Base-by-base conservation (phyloP, 2,888 invertebrate genomes). In the Drosophila acutilabella region DNA sequence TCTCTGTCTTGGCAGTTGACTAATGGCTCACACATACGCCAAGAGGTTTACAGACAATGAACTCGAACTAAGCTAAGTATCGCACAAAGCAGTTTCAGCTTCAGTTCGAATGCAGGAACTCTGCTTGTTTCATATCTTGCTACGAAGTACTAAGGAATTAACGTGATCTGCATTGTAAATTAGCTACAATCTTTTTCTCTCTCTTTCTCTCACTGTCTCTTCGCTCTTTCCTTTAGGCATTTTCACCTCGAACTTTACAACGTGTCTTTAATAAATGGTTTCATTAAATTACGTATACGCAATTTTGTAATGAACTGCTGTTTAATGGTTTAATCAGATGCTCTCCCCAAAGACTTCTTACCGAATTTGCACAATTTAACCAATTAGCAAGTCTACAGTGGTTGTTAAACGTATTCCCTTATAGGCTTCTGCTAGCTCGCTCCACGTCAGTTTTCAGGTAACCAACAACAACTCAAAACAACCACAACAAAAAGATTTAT, bases 131-230 rank as follows among this genome's bases (percentile, higher is more conserved):
- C 38, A 11, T 45, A 13, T 14, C 23, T 54, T 36, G 18, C 18
- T 42, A 40, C 20, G 42, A 53, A 51, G 44, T 58, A 42, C 45
- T 62, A 3, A 20, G 4, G 41, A 58, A 68, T 26, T 41, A 74
- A 70, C 79, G 77, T 80, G 80, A 67, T 71, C 66, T 64, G 60
- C 69, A 80, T 75, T 72, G 60, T 54, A 67, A 75, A 78, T 67
- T 13, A 53, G 26, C 36, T 53, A 18, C 26, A 18, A 11, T 47
- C 36, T 20, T 52, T 54, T 10, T 4, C 2, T 18, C 8, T 20
- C 16, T 14, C n/a, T 11, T 26, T 23, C 41, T 20, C 20, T 13
- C 2, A 0, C 5, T 4, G 3, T 4, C 44, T 7, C 33, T 33
- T 33, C 11, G 11, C 33, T 33, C 10, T 3, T 2, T 33, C 10